Conservation (phyloP, 2,113 vertebrate species). For the Pheucticus melanocephalus region DNA sequence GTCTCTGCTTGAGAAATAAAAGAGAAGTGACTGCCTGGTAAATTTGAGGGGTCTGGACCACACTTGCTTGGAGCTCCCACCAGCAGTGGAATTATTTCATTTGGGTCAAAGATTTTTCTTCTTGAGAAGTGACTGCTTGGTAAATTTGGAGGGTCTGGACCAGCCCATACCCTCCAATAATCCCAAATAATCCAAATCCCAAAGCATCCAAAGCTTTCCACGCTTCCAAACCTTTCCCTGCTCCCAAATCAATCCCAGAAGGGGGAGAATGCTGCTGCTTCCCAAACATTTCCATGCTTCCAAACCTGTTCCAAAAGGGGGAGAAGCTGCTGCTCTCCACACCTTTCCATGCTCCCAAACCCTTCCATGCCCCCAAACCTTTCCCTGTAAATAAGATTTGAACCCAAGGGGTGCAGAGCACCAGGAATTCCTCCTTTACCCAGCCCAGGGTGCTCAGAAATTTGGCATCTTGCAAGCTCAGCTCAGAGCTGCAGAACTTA, state of each 20-base stretch:
- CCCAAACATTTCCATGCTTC: no score
- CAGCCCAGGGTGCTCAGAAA: background rate
- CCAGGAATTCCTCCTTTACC: background rate
- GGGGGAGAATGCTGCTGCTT: no score
- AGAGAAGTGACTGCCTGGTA: background rate
- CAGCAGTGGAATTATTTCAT: background rate
- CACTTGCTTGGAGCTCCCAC: background rate
- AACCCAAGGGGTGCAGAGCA: background rate
- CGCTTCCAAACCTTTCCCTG: no score
- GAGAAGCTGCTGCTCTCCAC: no score
- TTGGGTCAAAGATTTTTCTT: background rate
- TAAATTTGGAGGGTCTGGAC: accelerated
- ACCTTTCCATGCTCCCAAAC: no score
- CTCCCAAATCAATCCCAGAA: no score
- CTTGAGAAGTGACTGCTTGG: background rate
- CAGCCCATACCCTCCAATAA: no score
- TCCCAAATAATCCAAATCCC: no score
- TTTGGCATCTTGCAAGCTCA: background rate
- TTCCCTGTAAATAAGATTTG: background rate
- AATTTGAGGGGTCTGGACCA: accelerated
- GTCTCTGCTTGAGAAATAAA: background rate
- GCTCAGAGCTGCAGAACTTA: background rate
- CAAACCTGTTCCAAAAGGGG: no score
- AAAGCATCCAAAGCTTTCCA: no score
- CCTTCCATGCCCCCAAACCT: no score